These are phyloP conservation scores for Brachypteracias leptosomus DNA, from an alignment of 2,113 vertebrate genomes.

Conservation along the genomic window DNA sequence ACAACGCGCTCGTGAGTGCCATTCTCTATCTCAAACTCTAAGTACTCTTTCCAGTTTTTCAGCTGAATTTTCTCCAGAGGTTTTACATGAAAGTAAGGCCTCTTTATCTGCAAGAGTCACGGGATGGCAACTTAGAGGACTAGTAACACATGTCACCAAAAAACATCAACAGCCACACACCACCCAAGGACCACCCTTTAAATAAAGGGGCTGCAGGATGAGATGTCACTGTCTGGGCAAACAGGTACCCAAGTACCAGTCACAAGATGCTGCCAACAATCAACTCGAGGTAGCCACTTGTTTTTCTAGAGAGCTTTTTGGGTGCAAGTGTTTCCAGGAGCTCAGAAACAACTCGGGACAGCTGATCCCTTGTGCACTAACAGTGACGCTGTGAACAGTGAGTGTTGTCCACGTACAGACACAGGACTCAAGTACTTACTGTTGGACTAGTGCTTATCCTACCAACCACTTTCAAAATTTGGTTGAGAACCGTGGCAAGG, in stretches of 20 bases:
- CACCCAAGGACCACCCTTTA: rapidly evolving
- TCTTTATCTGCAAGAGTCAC: slow-evolving; percentile 87
- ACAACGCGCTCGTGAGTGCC: slow-evolving; percentile 95
- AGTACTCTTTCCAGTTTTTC: slow-evolving; percentile 98
- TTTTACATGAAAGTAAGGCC: slow-evolving; percentile 99
- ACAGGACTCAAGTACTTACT: rapidly evolving
- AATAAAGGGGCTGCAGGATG: rapidly evolving
- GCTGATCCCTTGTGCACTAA: background rate
- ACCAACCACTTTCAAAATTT: background rate
- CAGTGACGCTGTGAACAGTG: rapidly evolving
- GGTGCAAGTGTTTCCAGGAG: background rate
- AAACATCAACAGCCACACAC: background rate
- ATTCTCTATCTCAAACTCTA: slow-evolving; percentile 99
- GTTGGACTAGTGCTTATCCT: background rate
- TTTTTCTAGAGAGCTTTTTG: background rate
- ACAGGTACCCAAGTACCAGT: no score
- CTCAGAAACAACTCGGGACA: background rate
- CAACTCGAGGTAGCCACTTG: no score
- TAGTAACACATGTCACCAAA: background rate
- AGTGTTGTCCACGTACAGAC: rapidly evolving
- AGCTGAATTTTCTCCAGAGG: slow-evolving; percentile 97
- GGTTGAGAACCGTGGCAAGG: background rate
- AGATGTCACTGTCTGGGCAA: no score
- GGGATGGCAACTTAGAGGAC: background rate
- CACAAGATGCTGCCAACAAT: no score